phyloP scores from a whole-genome alignment of 2,888 invertebrate species.

The Chaetogeoica ovagalla region DNA sequence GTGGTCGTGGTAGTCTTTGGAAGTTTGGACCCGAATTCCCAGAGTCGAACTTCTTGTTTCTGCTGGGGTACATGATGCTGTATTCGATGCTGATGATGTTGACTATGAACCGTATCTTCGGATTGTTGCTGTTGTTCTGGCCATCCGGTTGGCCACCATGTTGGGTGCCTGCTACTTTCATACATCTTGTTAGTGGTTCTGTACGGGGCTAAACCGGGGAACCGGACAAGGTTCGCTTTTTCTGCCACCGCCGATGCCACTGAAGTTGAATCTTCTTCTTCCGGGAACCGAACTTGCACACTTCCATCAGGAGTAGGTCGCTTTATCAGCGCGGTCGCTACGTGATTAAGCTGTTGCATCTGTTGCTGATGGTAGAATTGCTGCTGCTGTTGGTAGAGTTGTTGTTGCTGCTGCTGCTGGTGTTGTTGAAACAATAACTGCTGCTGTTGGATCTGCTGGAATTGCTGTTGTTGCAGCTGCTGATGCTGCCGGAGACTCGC shows the following conservation, averaged over 20 bases:
- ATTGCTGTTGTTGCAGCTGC: background rate
- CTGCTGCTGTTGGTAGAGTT: constrained; percentile 9
- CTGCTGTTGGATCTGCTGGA: background rate
- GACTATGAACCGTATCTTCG: background rate
- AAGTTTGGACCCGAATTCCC: constrained; percentile 42
- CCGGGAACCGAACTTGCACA: constrained; percentile 29
- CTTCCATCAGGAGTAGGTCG: background rate
- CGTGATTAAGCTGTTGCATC: background rate
- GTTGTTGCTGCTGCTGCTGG: constrained; percentile 17
- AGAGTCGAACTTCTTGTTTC: constrained; percentile 26
- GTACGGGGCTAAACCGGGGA: constrained; percentile 29
- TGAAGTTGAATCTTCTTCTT: background rate
- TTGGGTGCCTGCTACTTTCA: constrained; percentile 49
- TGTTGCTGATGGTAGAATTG: constrained; percentile 1
- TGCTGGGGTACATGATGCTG: constrained; percentile 21
- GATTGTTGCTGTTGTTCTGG: constrained; percentile 15
- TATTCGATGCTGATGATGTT: constrained; percentile 22
- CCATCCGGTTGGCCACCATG: constrained; percentile 47
- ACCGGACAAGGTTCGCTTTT: constrained; percentile 22
- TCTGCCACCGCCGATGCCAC: background rate
- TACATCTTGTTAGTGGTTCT: constrained; percentile 47
- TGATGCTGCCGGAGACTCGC: constrained; percentile 9
- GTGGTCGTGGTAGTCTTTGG: constrained; percentile 11
- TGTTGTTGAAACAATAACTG: background rate
- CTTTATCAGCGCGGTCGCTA: constrained; percentile 11